These are phyloP conservation scores for Formica exsecta DNA, from an alignment of 1,140 invertebrate species.

Conservation along the genomic window DNA sequence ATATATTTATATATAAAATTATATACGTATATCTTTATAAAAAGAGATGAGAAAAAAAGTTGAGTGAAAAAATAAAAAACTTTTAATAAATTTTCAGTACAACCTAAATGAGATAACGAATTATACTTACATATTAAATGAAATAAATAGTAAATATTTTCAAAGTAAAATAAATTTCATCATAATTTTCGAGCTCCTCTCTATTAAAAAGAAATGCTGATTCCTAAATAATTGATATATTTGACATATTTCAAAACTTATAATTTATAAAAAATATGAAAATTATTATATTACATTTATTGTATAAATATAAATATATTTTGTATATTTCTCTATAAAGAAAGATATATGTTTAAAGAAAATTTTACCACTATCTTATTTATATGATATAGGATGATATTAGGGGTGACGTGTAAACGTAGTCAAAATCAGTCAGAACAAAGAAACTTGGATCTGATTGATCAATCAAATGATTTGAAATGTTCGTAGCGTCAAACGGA, in stretches of 20 bases:
- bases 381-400: too few relatives aligned
- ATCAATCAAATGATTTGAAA: neutral
- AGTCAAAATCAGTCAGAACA: too few relatives aligned
- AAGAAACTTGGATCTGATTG: too few relatives aligned
- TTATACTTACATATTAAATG: conserved; percentile 6
- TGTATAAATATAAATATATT: neutral
- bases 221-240: conserved; percentile 19
- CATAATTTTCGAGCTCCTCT: conserved; percentile 67
- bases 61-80: neutral
- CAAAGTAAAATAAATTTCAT: conserved; percentile 45
- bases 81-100: neutral
- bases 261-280: neutral
- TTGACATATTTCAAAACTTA: neutral
- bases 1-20: too few relatives aligned
- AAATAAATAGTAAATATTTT: neutral
- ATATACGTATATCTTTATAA: neutral
- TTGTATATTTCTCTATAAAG: neutral
- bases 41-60: neutral
- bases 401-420: too few relatives aligned
- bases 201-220: conserved; percentile 46
- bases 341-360: too few relatives aligned
- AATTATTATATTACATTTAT: too few relatives aligned
- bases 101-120: neutral
- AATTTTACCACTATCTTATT: too few relatives aligned
- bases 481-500: too few relatives aligned